Percentiles rank a stretch among this genome's conserved stretches.
These are phyloP conservation scores for Sisyra nigra DNA, from an alignment of 2,888 invertebrate species.

Conservation along the genomic window DNA sequence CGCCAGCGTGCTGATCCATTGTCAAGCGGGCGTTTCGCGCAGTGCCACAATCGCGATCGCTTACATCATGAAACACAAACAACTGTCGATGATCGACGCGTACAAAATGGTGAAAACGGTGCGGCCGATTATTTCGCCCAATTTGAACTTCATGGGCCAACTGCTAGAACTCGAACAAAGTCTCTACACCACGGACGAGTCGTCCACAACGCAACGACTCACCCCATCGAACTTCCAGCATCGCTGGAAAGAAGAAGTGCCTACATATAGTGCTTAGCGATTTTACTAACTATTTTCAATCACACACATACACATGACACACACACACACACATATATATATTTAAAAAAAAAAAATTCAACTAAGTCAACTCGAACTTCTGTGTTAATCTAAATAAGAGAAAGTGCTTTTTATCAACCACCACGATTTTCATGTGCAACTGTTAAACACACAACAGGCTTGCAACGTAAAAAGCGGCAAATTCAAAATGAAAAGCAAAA, in stretches of 20 bases:
- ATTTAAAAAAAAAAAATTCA: too few species aligned
- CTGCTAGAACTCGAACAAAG: constrained; percentile 67
- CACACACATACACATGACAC: too few species aligned
- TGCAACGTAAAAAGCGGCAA: too few species aligned
- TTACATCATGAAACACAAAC: constrained; percentile 81
- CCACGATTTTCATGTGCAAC: too few species aligned
- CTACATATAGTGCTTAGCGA: constrained; percentile 1
- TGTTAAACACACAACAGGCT: too few species aligned
- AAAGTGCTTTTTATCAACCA: too few species aligned
- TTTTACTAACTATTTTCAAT: not conserved
- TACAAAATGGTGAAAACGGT: constrained; percentile 73
- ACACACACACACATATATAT: too few species aligned
- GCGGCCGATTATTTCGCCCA: constrained; percentile 84
- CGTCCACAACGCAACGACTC: too few species aligned
- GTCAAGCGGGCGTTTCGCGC: constrained; percentile 88
- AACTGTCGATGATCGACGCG: constrained; percentile 70
- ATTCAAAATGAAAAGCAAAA: too few species aligned
- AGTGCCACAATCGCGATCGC: constrained; percentile 92
- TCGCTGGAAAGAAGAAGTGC: constrained; percentile 4
- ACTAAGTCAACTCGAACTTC: too few species aligned
- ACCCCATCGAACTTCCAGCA: not conserved
- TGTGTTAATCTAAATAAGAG: too few species aligned
- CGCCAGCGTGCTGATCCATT: constrained; percentile 74
- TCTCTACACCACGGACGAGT: constrained; percentile 28
- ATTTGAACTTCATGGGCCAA: constrained; percentile 88